Evolutionary conservation across 2,888 invertebrate species (phyloP), one percentile per base, ranked within the genome.

Genomic region (Polietes domitor): DNA sequence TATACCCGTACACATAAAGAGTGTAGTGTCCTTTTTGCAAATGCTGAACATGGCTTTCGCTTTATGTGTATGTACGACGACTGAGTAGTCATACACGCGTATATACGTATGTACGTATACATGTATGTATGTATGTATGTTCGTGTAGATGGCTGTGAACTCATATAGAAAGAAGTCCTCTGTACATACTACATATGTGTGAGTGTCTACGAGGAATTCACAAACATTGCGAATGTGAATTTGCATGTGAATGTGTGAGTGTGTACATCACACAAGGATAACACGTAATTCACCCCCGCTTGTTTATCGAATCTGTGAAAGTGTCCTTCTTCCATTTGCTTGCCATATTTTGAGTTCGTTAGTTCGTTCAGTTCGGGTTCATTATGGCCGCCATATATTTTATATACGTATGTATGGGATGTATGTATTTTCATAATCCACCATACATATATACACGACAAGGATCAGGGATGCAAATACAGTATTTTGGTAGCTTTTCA

Each of bases 1-100:
- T 53, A 47, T 26, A 71, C n/a, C 43, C 53, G 47, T 32, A 79
- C 53, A 55, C 70, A 61, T 68, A 81, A 79, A 73, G 75, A 84
- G 78, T 78, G 72, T 81, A 78, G 78, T 84, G 84, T 84, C 81
- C 84, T 84, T 84, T 84, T 84, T 79, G 84, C 84, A 81, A 84
- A 79, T 68, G 72, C 78, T 81, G 19, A 73, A 84, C 63, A 81
- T 80, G 55, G 74, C 43, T 77, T 71, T 83, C 77, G 70, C 70
- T 76, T 17, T 53, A 68, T 68, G 28, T 73, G 37, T 63, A 17
- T 32, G 47, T 47, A 47, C 47, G 47, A 47, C 47, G 55, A n/a
- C 17, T 80, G 72, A 65, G 75, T 72, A 32, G 43, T 80, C 50
- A 50, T 50, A 82, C 63, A 43, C 47, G 41, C 47, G 24, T 43